phyloP scores from a whole-genome alignment of 1,140 invertebrate genomes.

The Dendrolimus kikuchii region DNA sequence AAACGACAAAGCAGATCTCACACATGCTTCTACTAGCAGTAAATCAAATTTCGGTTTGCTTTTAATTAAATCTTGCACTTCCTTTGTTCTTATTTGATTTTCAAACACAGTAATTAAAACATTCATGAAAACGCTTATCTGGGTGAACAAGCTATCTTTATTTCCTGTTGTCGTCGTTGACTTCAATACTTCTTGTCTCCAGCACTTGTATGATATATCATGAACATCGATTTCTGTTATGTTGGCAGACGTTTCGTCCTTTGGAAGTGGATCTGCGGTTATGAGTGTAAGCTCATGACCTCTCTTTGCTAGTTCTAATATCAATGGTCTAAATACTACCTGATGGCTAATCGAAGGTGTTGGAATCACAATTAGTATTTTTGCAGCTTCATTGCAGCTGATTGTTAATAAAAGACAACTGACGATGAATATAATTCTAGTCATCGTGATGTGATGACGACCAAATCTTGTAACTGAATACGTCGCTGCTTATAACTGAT shows the following conservation, averaged over 20 bases:
- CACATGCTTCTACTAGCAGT: constrained; percentile 26
- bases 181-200: constrained; percentile 16
- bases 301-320: constrained; percentile 41
- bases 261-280: constrained; percentile 30
- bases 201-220: constrained; percentile 22
- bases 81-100: constrained; percentile 27
- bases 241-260: constrained; percentile 16
- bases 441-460: too few relatives aligned
- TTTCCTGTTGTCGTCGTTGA: constrained; percentile 5
- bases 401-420: too few relatives aligned
- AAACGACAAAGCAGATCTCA: constrained; percentile 25
- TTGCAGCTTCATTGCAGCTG: constrained; percentile 16
- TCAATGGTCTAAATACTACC: constrained; percentile 19
- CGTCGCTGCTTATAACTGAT: too few relatives aligned
- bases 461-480: too few relatives aligned
- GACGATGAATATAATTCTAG: too few relatives aligned
- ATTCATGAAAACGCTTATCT: constrained; percentile 13
- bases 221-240: constrained; percentile 25
- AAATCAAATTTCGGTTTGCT: constrained; percentile 32
- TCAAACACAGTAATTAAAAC: constrained; percentile 21
- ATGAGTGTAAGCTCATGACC: constrained; percentile 60
- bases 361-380: constrained; percentile 68
- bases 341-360: constrained; percentile 54
- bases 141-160: not conserved
- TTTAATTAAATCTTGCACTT: constrained; percentile 33